phyloP scores from a whole-genome alignment of 2,797 vertebrate species.

The Geotrypetes seraphini region DNA sequence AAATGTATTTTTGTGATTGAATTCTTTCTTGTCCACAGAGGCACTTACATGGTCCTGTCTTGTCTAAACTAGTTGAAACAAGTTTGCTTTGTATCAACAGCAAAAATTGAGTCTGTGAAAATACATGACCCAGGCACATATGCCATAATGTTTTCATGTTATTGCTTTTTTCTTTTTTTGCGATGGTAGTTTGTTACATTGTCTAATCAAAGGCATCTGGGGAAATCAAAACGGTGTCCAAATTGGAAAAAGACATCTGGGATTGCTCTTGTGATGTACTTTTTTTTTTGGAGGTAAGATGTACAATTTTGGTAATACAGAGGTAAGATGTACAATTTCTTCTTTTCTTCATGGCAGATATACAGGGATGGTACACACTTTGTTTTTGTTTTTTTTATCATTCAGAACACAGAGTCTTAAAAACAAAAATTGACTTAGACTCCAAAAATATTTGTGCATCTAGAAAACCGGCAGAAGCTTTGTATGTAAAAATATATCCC shows the following conservation, averaged over 20 bases:
- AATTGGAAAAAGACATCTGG: too few species aligned
- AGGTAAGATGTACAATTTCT: too few species aligned
- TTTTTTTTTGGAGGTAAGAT: too few species aligned
- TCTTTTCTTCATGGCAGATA: too few species aligned
- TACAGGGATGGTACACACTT: too few species aligned
- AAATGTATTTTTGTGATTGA: conserved; percentile 51
- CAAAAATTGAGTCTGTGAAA: conserved; percentile 7
- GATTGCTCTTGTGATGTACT: too few species aligned
- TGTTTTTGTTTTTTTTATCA: too few species aligned
- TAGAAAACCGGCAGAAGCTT: background rate
- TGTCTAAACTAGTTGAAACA: conserved; percentile 26
- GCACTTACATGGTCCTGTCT: conserved; percentile 38
- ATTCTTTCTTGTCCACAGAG: conserved; percentile 37
- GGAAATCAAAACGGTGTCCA: background rate
- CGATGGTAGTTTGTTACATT: conserved; percentile 22
- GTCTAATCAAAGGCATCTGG: conserved; percentile 2
- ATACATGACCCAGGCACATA: conserved; percentile 46
- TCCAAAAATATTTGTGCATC: background rate
- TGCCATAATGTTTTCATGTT: conserved; percentile 15
- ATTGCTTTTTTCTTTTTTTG: conserved; percentile 6
- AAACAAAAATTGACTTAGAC: too few species aligned
- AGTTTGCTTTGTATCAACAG: conserved; percentile 9
- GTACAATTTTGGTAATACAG: too few species aligned
- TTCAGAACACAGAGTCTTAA: too few species aligned
- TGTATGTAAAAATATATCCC: background rate